Evolutionary conservation across 2,888 invertebrate species (phyloP).

Genomic region (Aleiodes leptofemur): DNA sequence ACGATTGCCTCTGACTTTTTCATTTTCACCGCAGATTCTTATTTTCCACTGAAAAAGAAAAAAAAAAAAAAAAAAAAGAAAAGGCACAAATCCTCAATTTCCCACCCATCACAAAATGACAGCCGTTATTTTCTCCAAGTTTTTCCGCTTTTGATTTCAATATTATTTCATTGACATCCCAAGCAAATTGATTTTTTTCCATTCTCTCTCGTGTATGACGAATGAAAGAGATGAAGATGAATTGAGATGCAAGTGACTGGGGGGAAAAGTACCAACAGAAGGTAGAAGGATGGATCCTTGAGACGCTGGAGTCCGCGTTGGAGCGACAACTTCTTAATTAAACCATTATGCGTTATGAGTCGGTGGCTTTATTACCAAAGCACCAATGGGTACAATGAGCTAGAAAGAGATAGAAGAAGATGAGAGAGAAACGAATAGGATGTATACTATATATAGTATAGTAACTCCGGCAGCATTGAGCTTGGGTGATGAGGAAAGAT

Average conservation of each 20-base stretch:
- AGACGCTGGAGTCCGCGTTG: constrained; percentile 32
- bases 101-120: too few species aligned
- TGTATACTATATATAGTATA: constrained; percentile 22
- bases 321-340: constrained; percentile 71
- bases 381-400: constrained; percentile 48
- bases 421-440: constrained; percentile 50
- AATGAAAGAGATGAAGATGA: constrained; percentile 2
- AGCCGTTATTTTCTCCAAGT: background rate
- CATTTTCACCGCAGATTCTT: background rate
- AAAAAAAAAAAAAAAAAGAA: constrained; percentile 1
- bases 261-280: background rate
- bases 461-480: constrained; percentile 15
- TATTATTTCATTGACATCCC: background rate
- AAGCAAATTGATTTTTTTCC: constrained; percentile 33
- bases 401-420: constrained; percentile 34
- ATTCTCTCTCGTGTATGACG: constrained; percentile 1
- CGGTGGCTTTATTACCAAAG: constrained; percentile 67
- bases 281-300: constrained; percentile 12
- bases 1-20: background rate
- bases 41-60: background rate
- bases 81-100: background rate
- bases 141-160: background rate
- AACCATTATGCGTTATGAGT: constrained; percentile 71
- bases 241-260: background rate
- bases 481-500: constrained; percentile 46